A percentile compares a stretch with the other conserved stretches of the same genome.
Evolutionary conservation across 53 echinoderm and acorn worm species (phyloP).

Genomic region (Luidia sarsii): DNA sequence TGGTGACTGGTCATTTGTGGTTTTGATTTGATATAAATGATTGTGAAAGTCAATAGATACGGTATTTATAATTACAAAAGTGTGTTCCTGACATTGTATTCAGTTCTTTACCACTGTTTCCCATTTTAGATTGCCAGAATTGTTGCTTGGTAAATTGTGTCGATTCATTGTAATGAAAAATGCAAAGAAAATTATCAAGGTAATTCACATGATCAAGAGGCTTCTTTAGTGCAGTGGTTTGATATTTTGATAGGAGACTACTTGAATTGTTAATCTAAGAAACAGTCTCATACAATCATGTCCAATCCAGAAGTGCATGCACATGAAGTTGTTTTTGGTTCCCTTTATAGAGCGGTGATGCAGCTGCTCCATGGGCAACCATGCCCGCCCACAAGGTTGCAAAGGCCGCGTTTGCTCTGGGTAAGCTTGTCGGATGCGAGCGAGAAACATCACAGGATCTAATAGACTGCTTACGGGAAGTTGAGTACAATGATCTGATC

Average conservation of each 20-base stretch:
- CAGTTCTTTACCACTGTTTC: not conserved
- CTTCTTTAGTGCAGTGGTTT: no score
- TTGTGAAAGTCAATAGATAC: no score
- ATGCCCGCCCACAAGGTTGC: not conserved
- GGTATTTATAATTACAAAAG: not conserved
- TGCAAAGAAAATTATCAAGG: not conserved
- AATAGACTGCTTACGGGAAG: slow-evolving; percentile 38
- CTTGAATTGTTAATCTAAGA: no score
- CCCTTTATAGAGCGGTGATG: not conserved
- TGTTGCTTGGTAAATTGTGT: not conserved
- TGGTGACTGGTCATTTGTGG: no score
- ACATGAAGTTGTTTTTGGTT: not conserved
- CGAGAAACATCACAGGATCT: not conserved
- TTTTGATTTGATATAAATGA: no score
- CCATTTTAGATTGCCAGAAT: not conserved
- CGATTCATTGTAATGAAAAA: not conserved
- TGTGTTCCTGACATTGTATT: not conserved
- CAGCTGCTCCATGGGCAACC: not conserved
- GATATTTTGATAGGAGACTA: no score
- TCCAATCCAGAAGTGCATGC: not conserved
- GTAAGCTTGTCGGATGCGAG: slow-evolving; percentile 26
- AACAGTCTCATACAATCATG: not conserved
- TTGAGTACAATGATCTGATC: not conserved
- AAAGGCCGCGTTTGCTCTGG: not conserved
- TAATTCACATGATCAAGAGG: no score